A percentile compares a stretch with the other conserved stretches of the same genome.
Conservation (phyloP, 2,113 vertebrate genomes). For the Pygoscelis adeliae region DNA sequence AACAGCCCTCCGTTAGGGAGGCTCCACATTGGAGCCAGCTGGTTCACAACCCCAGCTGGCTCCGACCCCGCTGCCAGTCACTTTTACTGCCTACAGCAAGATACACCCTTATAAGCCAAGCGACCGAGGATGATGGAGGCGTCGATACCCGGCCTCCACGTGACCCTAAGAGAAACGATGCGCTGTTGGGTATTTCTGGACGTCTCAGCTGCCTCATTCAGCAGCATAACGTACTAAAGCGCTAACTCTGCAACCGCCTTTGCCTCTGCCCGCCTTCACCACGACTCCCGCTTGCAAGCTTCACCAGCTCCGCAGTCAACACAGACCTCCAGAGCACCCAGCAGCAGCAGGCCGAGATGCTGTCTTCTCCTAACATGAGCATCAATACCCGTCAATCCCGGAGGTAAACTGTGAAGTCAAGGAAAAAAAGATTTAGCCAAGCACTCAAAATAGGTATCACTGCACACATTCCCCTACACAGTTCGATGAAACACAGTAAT, state of each 20-base stretch:
- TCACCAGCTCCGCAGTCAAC: not conserved
- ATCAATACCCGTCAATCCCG: not conserved
- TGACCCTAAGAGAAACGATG: not conserved
- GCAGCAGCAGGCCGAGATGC: not conserved
- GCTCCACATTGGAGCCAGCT: not conserved
- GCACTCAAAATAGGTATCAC: not conserved
- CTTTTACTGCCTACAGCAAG: not conserved
- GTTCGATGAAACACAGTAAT: not conserved
- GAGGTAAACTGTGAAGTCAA: not conserved
- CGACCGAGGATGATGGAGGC: rapidly evolving
- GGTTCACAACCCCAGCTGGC: not conserved
- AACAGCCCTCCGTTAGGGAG: not conserved
- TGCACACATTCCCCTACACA: not conserved
- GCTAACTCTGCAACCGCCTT: not conserved
- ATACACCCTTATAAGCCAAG: not conserved
- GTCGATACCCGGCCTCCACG: not conserved
- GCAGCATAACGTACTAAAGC: not conserved
- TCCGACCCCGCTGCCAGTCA: not conserved
- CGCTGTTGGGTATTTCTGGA: not conserved
- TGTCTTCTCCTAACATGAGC: not conserved
- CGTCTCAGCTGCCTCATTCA: not conserved
- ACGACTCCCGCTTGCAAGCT: not conserved
- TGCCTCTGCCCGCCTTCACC: not conserved
- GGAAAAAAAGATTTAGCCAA: not conserved
- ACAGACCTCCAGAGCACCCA: not conserved